Evolutionary conservation across 2,113 vertebrate species (phyloP).

Genomic region (Cyprinodon brontotheroides): DNA sequence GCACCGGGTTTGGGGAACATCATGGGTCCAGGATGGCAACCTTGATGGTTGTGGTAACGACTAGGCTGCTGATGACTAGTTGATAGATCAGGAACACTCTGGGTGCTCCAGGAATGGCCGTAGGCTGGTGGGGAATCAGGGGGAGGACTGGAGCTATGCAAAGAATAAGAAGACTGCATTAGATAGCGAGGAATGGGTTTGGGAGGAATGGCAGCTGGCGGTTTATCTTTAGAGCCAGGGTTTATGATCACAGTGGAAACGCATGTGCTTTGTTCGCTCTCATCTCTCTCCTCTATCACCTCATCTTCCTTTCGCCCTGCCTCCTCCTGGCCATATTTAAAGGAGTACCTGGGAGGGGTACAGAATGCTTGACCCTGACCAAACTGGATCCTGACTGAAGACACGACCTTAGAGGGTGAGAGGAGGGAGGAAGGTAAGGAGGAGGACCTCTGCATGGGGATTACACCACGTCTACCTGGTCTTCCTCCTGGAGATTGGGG

Average conservation of each 20-base stretch:
- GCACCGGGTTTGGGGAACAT: conserved; percentile 11
- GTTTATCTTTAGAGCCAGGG: conserved; percentile 51
- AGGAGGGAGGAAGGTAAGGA: conserved; percentile 88
- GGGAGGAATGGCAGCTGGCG: conserved; percentile 51
- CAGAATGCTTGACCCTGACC: conserved; percentile 82
- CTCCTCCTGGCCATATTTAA: conserved; percentile 77
- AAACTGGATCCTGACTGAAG: conserved; percentile 89
- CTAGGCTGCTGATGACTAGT: conserved; percentile 8
- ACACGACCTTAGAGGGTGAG: conserved; percentile 87
- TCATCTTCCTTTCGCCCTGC: conserved; percentile 56
- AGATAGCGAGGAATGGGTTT: conserved; percentile 66
- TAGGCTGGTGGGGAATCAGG: conserved; percentile 79
- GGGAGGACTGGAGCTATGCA: conserved; percentile 83
- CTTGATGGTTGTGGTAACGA: conserved; percentile 26
- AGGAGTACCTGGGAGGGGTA: conserved; percentile 86
- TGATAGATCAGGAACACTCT: conserved; percentile 86
- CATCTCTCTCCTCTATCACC: conserved; percentile 46
- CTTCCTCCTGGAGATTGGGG: conserved; percentile 46
- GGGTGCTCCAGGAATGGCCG: conserved; percentile 82
- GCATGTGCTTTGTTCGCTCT: conserved; percentile 58
- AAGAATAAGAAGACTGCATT: conserved; percentile 82
- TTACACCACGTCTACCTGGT: conserved; percentile 58
- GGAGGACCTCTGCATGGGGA: conserved; percentile 86
- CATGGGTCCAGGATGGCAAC: conserved; percentile 18
- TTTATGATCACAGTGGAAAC: conserved; percentile 82